Evolutionary conservation across 2,888 invertebrate species (phyloP), one percentile per base, ranked within the genome.

Genomic region (Ellobium chinense): DNA sequence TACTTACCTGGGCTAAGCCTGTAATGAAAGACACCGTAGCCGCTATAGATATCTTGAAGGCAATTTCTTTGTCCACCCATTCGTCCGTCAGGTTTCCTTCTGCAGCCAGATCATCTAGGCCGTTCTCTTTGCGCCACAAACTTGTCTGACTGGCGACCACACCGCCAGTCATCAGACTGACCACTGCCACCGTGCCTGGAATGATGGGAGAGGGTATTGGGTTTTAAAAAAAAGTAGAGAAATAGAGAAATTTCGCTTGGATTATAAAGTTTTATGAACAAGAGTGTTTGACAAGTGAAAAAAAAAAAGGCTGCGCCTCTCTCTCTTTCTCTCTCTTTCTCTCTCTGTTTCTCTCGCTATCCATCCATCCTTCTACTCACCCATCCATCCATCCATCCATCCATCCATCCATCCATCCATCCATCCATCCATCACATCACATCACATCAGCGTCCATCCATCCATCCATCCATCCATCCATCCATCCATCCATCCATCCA

Each of bases 21-120:
- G 89, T 84, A 24, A 89, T 70, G 76, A 87, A 87, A 3, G 85
- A 83, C 18, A 90, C 83, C 1, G 87, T 86, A 0, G 90, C 86
- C 0, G 88, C 90, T n/a, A 89, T 82, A 21, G 86, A 85, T 56
- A 90, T 83, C 74, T 94, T 97, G 94, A 82, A 82, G 56, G 39
- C 39, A 0, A 79, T 70, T 63, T 86, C 86, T 12, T 82, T 79
- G 3, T 63, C 66, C 7, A 27, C 56, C 63, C 37, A 73, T 5
- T 24, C 68, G 2, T 37, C 37, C 14, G 69, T 58, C 60, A 76
- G 21, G 31, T 68, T 73, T 3, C 37, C 56, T 18, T 24, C 37
- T 14, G 37, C 29, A 2, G 37, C 58, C 21, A 31, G 63, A 18
- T 37, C 74, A 34, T 69, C 78, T 1, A 82, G 2, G 12, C 81